phyloP scores from a whole-genome alignment of 2,797 vertebrate genomes.

The Tinamus major region DNA sequence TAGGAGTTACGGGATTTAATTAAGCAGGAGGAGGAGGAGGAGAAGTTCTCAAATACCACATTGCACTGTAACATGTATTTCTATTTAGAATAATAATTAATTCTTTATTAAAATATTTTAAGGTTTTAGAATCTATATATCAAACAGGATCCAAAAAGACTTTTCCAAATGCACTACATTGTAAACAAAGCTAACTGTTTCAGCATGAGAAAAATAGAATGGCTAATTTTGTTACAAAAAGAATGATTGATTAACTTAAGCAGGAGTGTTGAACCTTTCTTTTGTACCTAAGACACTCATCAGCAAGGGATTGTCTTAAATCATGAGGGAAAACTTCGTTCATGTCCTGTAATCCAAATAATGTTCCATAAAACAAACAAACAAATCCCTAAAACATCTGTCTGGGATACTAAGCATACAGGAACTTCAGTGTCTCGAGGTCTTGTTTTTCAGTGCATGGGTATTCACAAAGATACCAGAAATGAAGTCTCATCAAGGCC shows the following conservation, averaged over 20 bases:
- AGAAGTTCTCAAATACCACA: not conserved
- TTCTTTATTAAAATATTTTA: not conserved
- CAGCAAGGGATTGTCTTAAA: not conserved
- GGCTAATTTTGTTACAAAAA: not conserved
- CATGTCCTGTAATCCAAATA: not conserved
- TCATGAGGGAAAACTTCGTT: not conserved
- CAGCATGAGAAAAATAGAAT: not conserved
- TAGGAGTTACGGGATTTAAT: slow-evolving; percentile 55
- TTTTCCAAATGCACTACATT: not conserved
- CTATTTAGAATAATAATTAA: not conserved
- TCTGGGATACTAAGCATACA: not conserved
- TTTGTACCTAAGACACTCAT: not conserved
- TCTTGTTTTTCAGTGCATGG: not conserved
- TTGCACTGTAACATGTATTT: not conserved
- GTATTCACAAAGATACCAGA: not conserved
- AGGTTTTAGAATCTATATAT: not conserved
- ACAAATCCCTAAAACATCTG: not conserved
- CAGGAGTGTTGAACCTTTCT: not conserved
- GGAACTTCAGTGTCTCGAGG: not conserved
- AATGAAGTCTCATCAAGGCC: not conserved
- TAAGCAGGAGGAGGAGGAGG: not conserved
- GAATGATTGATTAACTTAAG: not conserved
- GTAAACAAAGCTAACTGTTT: not conserved
- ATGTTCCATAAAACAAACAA: not conserved
- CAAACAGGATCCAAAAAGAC: not conserved